Conservation (phyloP, 2,888 invertebrate species). For the Agonopterix heracliana region DNA sequence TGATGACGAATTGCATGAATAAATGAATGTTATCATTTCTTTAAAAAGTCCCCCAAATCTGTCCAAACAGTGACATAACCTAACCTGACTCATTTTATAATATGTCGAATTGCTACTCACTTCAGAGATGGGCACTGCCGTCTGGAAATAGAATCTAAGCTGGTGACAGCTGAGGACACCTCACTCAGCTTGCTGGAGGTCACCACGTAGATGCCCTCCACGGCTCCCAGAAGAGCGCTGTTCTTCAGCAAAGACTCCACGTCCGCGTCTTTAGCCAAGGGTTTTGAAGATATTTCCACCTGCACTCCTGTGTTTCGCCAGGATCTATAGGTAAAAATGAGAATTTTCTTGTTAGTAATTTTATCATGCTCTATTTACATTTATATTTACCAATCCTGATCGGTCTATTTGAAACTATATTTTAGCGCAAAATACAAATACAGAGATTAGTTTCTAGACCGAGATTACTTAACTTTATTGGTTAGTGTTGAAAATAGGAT, state of each 20-base stretch:
- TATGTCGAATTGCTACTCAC: constrained; percentile 8
- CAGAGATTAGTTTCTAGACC: no score
- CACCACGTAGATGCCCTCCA: constrained; percentile 17
- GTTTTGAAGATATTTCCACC: constrained; percentile 11
- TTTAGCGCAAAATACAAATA: no score
- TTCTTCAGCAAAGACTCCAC: constrained; percentile 8
- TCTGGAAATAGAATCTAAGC: constrained; percentile 18
- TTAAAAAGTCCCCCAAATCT: no score
- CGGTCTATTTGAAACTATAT: no score
- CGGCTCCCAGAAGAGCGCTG: constrained; percentile 2
- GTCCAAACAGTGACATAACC: no score
- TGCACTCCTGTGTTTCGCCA: constrained; percentile 15
- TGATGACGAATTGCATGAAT: no score
- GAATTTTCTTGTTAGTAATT: background rate
- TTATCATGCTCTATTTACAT: no score
- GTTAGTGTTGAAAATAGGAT: no score
- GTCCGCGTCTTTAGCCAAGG: constrained; percentile 4
- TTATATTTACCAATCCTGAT: no score
- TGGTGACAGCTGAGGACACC: constrained; percentile 9
- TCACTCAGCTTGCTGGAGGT: background rate
- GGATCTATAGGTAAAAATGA: constrained; percentile 6
- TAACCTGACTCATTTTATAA: no score
- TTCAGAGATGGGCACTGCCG: constrained; percentile 16
- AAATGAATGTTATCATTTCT: no score
- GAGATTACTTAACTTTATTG: no score